Base-by-base conservation (phyloP, 2,888 invertebrate species). In the Anaspis maculata region DNA sequence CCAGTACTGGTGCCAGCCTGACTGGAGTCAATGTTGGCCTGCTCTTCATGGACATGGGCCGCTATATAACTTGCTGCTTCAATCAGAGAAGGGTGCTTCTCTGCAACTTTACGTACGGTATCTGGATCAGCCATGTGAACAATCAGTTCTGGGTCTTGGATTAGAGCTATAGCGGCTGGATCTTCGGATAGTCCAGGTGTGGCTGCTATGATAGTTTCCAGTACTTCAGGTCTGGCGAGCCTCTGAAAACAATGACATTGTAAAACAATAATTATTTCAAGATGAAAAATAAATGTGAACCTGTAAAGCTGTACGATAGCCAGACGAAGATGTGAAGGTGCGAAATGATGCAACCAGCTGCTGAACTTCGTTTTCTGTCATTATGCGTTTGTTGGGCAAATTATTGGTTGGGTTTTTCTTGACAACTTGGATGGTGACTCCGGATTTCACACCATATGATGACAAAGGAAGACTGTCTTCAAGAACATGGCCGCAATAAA, bases 101-200 rank as follows among this genome's bases (percentile, higher is more conserved):
- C 72, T 1, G 80, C 74, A 3, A 83, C 74, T 39, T 81, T 74
- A 46, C 76, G 67, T 51, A 83, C 76, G 6, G 78, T 79, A 40
- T 76, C 74, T 1, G 75, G 68, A 52, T 82, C 81, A 1, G 77
- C 74, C 34, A 86, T 66, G 9, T 83, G 78, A 1, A 77, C 73
- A 44, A 87, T 66, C n/a, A 87, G 62, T 49, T 85, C 82, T 11
- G 81, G 79, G 58, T 86, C 84, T 54, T 82, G 81, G 9, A 87
- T 69, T 46, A 86, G 77, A 1, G 84, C 82, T 15, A 85, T 64
- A 1, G 83, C 79, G 9, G 79, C 75, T 22, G 82, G 79, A 57
- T 86, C 84, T 19, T 79, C 73, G 1, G 70, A 71, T 7, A 87
- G 64, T 0, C 77, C 78, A 4, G 85, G 85, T 0, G 78, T 77